Evolutionary conservation across 2,113 vertebrate genomes (phyloP).

Genomic region (sheep (Ovis aries)): ARS-UI_Ramb_v3.0 NC_056071.1:42974501-42975000

Average conservation of each 20-base stretch:
- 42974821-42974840: not conserved
- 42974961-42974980: not conserved
- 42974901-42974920: not conserved
- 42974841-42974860: not conserved
- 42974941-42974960: not conserved
- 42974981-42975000: not conserved
- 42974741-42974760: not conserved
- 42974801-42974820: not conserved
- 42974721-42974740: slow-evolving; percentile 1
- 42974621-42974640: not conserved
- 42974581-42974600: not conserved
- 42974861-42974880: not conserved
- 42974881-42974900: not conserved
- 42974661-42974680: not conserved
- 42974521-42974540: not conserved
- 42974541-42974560: not conserved
- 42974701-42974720: not conserved
- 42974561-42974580: not conserved
- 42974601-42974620: not conserved
- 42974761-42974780: not conserved
- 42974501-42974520: not conserved
- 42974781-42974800: not conserved
- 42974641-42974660: not conserved
- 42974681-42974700: not conserved
- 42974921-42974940: not conserved